A percentile compares a stretch with the other conserved stretches of the same genome.
These are phyloP conservation scores for Hydrocynus forskahlii DNA, from an alignment of 2,797 vertebrate species.

Conservation along the genomic window DNA sequence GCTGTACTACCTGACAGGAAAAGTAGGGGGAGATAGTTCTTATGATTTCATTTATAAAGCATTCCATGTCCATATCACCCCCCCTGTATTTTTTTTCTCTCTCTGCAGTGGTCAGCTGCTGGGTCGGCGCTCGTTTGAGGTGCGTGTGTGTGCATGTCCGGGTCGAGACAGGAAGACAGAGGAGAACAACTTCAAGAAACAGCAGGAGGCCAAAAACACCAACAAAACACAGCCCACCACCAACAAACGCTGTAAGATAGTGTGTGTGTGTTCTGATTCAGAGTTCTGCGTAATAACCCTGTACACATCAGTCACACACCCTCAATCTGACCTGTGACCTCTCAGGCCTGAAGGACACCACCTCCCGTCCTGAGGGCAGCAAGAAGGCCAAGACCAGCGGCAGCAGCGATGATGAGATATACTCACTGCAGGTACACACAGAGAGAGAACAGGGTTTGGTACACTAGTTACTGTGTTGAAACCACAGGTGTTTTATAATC, in stretches of 20 bases:
- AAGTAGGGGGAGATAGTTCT: too few species aligned
- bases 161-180: conserved; percentile 77
- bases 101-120: conserved; percentile 70
- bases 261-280: background rate
- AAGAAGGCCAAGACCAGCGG: conserved; percentile 55
- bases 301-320: background rate
- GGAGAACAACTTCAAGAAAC: conserved; percentile 72
- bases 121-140: conserved; percentile 78
- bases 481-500: too few species aligned
- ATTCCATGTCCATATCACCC: too few species aligned
- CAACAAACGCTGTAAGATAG: conserved; percentile 57
- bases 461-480: too few species aligned
- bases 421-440: conserved; percentile 61
- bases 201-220: conserved; percentile 53
- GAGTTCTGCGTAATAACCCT: too few species aligned
- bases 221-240: conserved; percentile 35
- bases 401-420: conserved; percentile 57
- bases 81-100: background rate
- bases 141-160: conserved; percentile 80
- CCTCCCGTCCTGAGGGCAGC: conserved; percentile 19
- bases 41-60: too few species aligned
- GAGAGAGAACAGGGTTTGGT: too few species aligned
- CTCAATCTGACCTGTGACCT: conserved; percentile 16
- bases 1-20: too few species aligned
- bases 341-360: conserved; percentile 61